Conservation (phyloP, 35 echinoderm and acorn worm species). For the Diadema setosum region DNA sequence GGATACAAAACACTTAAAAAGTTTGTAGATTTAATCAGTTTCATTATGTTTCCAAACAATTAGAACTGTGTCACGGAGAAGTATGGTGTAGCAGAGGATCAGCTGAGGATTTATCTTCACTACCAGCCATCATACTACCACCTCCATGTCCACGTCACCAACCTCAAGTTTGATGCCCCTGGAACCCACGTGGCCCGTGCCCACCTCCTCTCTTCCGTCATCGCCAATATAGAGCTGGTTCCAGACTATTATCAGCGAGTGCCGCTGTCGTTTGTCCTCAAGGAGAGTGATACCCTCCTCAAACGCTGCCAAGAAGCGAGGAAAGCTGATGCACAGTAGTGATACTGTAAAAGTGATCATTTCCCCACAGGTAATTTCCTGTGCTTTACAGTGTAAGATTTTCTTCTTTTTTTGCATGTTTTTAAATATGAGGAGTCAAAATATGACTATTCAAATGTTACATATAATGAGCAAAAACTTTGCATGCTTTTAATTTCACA, state of each 20-base stretch:
- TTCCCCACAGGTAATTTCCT: too few species aligned
- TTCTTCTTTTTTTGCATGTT: not conserved
- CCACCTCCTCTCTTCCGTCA: slow-evolving; percentile 77
- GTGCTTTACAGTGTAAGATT: too few species aligned
- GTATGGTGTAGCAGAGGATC: slow-evolving; percentile 37
- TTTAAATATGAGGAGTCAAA: too few species aligned
- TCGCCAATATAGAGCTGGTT: slow-evolving; percentile 80
- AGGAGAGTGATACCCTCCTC: slow-evolving; percentile 72
- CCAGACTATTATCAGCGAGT: slow-evolving; percentile 93
- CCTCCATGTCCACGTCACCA: slow-evolving; percentile 89
- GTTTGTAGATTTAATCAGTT: too few species aligned
- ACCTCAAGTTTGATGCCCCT: slow-evolving; percentile 76
- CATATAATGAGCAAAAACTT: too few species aligned
- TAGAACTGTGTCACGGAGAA: slow-evolving; percentile 73
- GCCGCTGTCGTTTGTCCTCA: slow-evolving; percentile 60
- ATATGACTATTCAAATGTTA: too few species aligned
- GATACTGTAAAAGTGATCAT: not conserved
- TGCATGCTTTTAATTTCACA: too few species aligned
- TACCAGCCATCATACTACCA: slow-evolving; percentile 99
- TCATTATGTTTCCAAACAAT: too few species aligned
- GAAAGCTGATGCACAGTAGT: not conserved
- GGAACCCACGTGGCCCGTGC: slow-evolving; percentile 61
- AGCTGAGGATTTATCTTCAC: slow-evolving; percentile 81
- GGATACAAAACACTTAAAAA: too few species aligned
- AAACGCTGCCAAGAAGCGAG: slow-evolving; percentile 63